A percentile compares a stretch with the other conserved stretches of the same genome.
phyloP scores from a whole-genome alignment of 2,888 invertebrate species.

The Euphydryas editha region DNA sequence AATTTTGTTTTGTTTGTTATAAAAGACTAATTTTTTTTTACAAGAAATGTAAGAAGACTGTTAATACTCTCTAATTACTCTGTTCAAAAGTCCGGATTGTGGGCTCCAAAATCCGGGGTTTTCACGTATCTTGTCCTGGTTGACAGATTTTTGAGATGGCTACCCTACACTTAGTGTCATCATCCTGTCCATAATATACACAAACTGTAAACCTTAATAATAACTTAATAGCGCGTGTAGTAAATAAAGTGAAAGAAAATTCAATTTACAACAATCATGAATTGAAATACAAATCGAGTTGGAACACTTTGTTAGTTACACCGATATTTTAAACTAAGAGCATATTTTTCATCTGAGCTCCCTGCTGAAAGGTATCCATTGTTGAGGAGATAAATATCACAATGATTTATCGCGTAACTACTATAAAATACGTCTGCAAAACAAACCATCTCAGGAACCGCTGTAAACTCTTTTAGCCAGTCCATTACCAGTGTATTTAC shows the following conservation, averaged over 20 bases:
- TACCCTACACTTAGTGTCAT: no score
- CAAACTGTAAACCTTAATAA: not conserved
- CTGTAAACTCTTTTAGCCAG: conserved; percentile 43
- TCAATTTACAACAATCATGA: not conserved
- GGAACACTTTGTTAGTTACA: not conserved
- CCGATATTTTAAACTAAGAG: not conserved
- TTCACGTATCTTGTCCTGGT: no score
- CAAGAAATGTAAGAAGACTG: no score
- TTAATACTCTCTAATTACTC: no score
- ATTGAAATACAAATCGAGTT: not conserved
- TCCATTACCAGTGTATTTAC: conserved; percentile 44
- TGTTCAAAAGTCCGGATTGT: no score
- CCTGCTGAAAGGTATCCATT: not conserved
- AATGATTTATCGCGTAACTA: conserved; percentile 32
- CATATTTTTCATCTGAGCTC: not conserved
- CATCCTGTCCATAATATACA: not conserved
- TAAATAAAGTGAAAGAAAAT: not conserved
- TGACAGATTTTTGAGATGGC: no score
- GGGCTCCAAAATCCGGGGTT: no score
- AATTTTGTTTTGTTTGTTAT: no score
- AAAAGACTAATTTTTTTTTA: no score
- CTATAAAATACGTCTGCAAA: conserved; percentile 34
- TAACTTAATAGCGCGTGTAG: no score
- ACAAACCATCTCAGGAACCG: conserved; percentile 35
- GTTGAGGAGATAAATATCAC: conserved; percentile 14